These are phyloP conservation scores for Pelochelys cantorii DNA, from an alignment of 2,797 vertebrate species.

Conservation along the genomic window DNA sequence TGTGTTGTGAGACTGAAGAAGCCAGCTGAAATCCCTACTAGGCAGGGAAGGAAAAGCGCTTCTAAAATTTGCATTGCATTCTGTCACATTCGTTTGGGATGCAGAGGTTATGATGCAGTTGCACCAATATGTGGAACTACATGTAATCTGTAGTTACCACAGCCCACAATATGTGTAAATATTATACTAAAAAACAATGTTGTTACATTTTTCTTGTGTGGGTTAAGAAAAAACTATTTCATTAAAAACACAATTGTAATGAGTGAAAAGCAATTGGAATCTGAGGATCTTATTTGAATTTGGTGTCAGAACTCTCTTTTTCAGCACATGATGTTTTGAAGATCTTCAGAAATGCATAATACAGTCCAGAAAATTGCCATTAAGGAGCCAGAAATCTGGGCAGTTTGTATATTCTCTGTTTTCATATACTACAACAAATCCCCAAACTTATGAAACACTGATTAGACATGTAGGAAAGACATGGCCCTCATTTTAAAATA, in stretches of 20 bases:
- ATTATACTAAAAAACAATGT: conserved; percentile 14
- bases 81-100: not conserved
- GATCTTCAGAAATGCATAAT: not conserved
- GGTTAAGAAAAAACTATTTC: not conserved
- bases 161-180: not conserved
- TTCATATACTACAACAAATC: not conserved
- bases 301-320: not conserved
- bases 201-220: not conserved
- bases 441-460: not conserved
- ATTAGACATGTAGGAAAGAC: not conserved
- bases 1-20: conserved; percentile 15
- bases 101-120: not conserved
- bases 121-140: too few relatives aligned
- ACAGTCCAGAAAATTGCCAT: not conserved
- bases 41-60: not conserved
- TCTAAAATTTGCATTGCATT: not conserved
- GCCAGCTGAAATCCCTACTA: not conserved
- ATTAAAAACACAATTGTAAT: not conserved
- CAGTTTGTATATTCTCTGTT: not conserved
- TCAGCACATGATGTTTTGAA: not conserved
- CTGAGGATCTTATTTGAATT: not conserved
- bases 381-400: not conserved
- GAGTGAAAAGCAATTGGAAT: not conserved
- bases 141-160: too few relatives aligned
- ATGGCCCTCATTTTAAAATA: not conserved